phyloP scores from a whole-genome alignment of 2,113 vertebrate species.

The Hyla sarda region DNA sequence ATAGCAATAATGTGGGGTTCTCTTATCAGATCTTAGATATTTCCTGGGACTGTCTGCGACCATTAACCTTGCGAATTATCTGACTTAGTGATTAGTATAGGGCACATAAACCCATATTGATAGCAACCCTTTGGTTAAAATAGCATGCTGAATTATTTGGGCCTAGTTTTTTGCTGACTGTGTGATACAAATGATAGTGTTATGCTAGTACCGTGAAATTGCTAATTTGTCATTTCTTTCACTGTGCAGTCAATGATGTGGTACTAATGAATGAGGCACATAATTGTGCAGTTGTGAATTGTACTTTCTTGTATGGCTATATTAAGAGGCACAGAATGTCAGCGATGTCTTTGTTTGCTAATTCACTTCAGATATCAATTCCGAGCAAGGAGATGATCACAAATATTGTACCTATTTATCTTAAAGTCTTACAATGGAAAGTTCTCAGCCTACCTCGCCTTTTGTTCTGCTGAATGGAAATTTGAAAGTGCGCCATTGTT shows the following conservation, averaged over 20 bases:
- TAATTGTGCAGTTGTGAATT: slow-evolving; percentile 63
- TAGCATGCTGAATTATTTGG: slow-evolving; percentile 76
- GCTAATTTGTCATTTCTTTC: slow-evolving; percentile 86
- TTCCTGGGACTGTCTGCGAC: slow-evolving; percentile 77
- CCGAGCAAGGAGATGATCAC: slow-evolving; percentile 21
- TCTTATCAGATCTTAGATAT: slow-evolving; percentile 85
- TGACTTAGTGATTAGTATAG: slow-evolving; percentile 85
- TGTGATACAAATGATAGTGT: slow-evolving; percentile 83
- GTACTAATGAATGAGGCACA: slow-evolving; percentile 73
- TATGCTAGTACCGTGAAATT: slow-evolving; percentile 72
- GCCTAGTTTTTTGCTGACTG: slow-evolving; percentile 82
- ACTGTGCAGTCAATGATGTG: slow-evolving; percentile 72
- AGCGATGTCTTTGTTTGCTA: slow-evolving; percentile 66
- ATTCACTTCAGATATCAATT: slow-evolving; percentile 9
- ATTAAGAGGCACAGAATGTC: slow-evolving; percentile 57
- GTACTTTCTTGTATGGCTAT: slow-evolving; percentile 60
- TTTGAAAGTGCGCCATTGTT: neutral
- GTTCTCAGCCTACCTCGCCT: slow-evolving; percentile 44
- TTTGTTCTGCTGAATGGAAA: slow-evolving; percentile 29
- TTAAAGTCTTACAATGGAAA: neutral
- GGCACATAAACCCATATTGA: slow-evolving; percentile 81
- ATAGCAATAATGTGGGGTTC: slow-evolving; percentile 72
- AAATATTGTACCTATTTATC: slow-evolving; percentile 33
- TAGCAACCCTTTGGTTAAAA: slow-evolving; percentile 72
- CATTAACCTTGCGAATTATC: slow-evolving; percentile 88